Conservation (phyloP, 2,113 vertebrate species). For the Tor tambroides region DNA sequence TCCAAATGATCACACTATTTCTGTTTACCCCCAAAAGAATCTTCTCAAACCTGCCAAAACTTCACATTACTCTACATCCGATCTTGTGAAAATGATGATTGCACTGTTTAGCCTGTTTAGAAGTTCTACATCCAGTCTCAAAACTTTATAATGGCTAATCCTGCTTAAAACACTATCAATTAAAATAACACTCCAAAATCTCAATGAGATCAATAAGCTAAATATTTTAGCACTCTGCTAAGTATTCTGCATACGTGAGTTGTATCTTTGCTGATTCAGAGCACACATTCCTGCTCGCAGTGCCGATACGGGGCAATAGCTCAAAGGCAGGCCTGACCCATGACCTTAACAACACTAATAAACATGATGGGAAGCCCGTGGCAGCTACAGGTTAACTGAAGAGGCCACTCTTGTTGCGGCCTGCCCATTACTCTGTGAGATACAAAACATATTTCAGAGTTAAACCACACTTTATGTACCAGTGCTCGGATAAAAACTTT, state of each 20-base stretch:
- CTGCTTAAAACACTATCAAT: not conserved
- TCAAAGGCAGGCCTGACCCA: slow-evolving; percentile 40
- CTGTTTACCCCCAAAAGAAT: not conserved
- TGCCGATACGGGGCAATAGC: slow-evolving; percentile 25
- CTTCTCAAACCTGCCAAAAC: not conserved
- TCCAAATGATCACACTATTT: not conserved
- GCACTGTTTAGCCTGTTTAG: not conserved
- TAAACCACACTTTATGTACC: not conserved
- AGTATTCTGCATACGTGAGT: not conserved
- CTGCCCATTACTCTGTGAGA: slow-evolving; percentile 34
- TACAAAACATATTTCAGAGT: not conserved
- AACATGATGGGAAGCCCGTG: slow-evolving; percentile 30
- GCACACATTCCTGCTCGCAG: not conserved
- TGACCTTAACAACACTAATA: slow-evolving; percentile 43
- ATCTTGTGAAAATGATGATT: not conserved
- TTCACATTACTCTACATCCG: not conserved
- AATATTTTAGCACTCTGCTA: not conserved
- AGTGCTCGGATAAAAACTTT: not conserved
- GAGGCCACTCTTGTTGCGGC: slow-evolving; percentile 40
- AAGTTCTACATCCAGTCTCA: not conserved
- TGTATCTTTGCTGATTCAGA: not conserved
- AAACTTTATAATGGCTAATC: not conserved
- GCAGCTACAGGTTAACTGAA: slow-evolving; percentile 19
- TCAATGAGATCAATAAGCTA: not conserved
- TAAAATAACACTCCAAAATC: not conserved